Base-by-base conservation (phyloP, 2,888 invertebrate genomes). In the Diplazon laetatorius region DNA sequence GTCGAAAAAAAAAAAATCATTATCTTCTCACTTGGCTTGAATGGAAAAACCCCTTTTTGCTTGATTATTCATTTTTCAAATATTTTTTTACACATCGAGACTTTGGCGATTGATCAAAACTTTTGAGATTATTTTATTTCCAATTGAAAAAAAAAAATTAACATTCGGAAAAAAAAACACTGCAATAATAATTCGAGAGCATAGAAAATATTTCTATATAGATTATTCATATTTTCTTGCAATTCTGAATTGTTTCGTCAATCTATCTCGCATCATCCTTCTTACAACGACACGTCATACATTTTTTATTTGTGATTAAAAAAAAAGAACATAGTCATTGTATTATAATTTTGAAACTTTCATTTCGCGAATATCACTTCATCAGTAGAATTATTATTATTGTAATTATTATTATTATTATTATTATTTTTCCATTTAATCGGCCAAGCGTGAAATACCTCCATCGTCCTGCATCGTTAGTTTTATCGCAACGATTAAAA, bases 1-100 rank as follows among this genome's bases (percentile, higher is more conserved):
- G 42, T 87, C 85, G 84, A 89, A 89, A 88, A 30, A 30, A 30
- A 30, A 30, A 30, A 30, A 30, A 30, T 30, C 87, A 88, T 86
- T 52, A 83, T 77, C 63, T 88, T 89, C 87, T 89, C 88, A 87
- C 88, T 89, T 89, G 88, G 89, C 89, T 89, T 90, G 90, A 90
- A 90, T 90, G 90, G 90, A 90, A 90, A 90, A 90, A 90, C 89
- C 86, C 76, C 66, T 72, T 52, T 48, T 59, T 52, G 55, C n/a
- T 50, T 30, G 2, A 30, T 30, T 30, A n/a, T 30, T 30, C 30
- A 30, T 6, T 30, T 6, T 30, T 30, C 2, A 5, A 2, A 30
- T 30, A 30, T 2, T 30, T 30, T 6, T n/a, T n/a, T n/a, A n/a
- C n/a, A n/a, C n/a, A n/a, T n/a, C n/a, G n/a, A n/a, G n/a, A n/a